phyloP scores from a whole-genome alignment of 1,140 invertebrate species.

The Druon quercuslanigerum region DNA sequence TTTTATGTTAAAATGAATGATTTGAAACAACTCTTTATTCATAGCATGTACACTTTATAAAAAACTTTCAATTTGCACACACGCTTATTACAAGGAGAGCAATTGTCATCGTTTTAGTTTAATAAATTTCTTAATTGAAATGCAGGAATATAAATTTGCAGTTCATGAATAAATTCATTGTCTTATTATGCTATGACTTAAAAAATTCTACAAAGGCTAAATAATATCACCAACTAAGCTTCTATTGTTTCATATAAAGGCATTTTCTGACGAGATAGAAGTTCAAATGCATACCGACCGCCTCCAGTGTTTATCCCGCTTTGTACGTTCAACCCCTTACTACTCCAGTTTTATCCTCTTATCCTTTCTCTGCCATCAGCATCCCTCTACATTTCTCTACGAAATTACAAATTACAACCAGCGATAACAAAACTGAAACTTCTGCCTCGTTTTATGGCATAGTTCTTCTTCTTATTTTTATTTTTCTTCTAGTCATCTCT shows the following conservation, averaged over 20 bases:
- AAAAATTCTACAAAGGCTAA: constrained; percentile 1
- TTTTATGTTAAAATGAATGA: no score
- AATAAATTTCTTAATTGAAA: no score
- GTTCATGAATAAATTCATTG: no score
- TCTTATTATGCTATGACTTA: not conserved
- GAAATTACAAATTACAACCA: not conserved
- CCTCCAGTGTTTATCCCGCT: constrained; percentile 12
- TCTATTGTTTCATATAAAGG: constrained; percentile 18
- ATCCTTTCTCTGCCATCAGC: not conserved
- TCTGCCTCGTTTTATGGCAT: constrained; percentile 12
- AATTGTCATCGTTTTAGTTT: no score
- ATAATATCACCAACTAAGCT: constrained; percentile 17
- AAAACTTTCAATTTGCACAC: no score
- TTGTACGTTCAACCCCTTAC: constrained; percentile 8
- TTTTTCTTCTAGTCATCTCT: no score
- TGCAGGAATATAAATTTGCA: no score
- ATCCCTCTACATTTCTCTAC: not conserved
- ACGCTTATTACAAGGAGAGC: no score
- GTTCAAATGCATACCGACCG: constrained; percentile 11
- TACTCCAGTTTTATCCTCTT: not conserved
- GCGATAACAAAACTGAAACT: constrained; percentile 2
- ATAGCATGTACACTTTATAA: no score
- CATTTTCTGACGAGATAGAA: constrained; percentile 17
- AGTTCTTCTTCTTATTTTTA: not conserved
- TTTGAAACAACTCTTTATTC: no score